Percentiles rank a stretch among this genome's conserved stretches.
phyloP scores from a whole-genome alignment of 2,113 vertebrate genomes.

The Pseudorasbora parva region DNA sequence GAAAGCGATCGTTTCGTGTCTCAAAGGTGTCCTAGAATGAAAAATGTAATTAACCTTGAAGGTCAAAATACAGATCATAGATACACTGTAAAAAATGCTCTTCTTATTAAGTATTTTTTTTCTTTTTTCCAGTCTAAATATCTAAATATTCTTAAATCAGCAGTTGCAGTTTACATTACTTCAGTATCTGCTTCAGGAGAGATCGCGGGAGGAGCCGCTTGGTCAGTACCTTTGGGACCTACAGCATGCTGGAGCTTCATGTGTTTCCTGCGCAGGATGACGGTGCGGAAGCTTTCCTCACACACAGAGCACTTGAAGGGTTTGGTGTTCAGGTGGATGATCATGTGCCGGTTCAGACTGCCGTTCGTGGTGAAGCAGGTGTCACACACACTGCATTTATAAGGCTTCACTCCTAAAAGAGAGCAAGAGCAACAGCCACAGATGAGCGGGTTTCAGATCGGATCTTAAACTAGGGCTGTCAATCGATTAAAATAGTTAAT shows the following conservation, averaged over 20 bases:
- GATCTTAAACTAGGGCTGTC: neutral
- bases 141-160: no score
- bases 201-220: no score
- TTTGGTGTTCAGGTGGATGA: constrained; percentile 89
- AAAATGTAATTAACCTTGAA: no score
- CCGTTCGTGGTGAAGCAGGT: constrained; percentile 96
- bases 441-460: neutral
- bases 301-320: constrained; percentile 93
- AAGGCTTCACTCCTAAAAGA: constrained; percentile 89
- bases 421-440: neutral
- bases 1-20: no score
- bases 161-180: no score
- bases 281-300: constrained; percentile 90
- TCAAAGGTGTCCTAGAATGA: no score
- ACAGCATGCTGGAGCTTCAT: constrained; percentile 89
- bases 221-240: constrained; percentile 78
- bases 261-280: constrained; percentile 90
- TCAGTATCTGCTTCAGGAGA: no score
- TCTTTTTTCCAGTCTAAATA: no score
- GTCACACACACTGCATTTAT: constrained; percentile 88
- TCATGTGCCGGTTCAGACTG: constrained; percentile 95
- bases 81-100: no score
- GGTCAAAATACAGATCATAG: no score
- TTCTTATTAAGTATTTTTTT: no score
- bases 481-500: no score